These are phyloP conservation scores for Eudyptes chrysolophus DNA, from an alignment of 2,113 vertebrate species.

Conservation along the genomic window DNA sequence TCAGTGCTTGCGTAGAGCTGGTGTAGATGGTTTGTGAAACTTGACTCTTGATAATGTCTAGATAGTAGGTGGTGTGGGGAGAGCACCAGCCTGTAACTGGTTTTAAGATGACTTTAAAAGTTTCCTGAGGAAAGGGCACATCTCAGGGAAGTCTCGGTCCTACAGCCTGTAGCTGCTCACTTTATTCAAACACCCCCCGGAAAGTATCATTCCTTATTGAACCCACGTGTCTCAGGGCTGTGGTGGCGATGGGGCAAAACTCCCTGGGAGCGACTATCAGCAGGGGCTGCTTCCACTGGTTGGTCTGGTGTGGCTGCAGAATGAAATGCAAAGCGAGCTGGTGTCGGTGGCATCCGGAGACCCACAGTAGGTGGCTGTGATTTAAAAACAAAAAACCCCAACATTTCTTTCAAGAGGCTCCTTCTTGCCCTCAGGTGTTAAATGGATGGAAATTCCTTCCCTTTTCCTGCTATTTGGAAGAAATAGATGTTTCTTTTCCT, in stretches of 20 bases:
- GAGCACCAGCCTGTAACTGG: not conserved
- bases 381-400: not conserved
- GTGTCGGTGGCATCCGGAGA: not conserved
- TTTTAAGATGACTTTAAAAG: not conserved
- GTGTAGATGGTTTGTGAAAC: not conserved
- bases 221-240: not conserved
- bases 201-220: not conserved
- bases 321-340: not conserved
- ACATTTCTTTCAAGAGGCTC: not conserved
- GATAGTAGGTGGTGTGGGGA: not conserved
- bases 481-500: not conserved
- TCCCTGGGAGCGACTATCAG: not conserved
- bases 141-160: not conserved
- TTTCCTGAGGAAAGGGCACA: not conserved
- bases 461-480: conserved; percentile 18
- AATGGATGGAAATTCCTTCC: not conserved
- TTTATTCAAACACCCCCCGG: not conserved
- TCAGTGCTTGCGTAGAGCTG: not conserved
- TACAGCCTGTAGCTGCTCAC: not conserved
- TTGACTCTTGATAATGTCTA: not conserved
- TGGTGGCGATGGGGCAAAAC: not conserved
- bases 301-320: not conserved
- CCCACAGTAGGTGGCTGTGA: not conserved
- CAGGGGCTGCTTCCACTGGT: not conserved
- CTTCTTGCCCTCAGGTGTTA: conserved; percentile 1